Evolutionary conservation across 2,113 vertebrate species (phyloP), one percentile per base, ranked within the genome.

Genomic region (Microcebus griseorufus): DNA sequence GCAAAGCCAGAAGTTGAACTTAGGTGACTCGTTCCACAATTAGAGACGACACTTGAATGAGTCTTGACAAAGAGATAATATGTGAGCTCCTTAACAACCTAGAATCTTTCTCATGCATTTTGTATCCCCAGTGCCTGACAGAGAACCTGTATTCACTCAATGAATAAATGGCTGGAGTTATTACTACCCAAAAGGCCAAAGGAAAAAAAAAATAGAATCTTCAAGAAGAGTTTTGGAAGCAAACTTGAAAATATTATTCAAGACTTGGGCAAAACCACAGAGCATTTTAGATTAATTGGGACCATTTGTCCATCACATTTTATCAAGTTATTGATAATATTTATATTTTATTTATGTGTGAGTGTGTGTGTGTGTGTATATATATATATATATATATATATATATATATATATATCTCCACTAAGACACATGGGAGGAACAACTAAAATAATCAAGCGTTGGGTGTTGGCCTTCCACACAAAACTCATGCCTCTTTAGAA

Each of bases 1-100:
- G 17, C 58, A 91, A 70, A 95, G 60, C n/a, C 45, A 58, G 72
- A 34, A 32, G 53, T 87, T 55, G 64, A 69, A 70, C 7, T 3
- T 51, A n/a, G 17, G 37, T 6, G 32, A 0, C 60, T 73, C 34
- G 70, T 64, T 69, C n/a, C 32, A 78, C 25, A 75, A 53, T 88
- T 69, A 86, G 51, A 92, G 23, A 42, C 37, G 67, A 65, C 78
- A 29, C 87, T 96, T 93, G n/a, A 93, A 39, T 45, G 53, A 94
- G 53, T 42, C 90, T 90, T 79, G 86, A 86, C 67, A 70, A 37
- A 81, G 70, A 62, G 62, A 42, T 76, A 39, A 13, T 80, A 67
- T 82, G 55, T 48, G 58, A 87, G 25, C 32, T n/a, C 48, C 72
- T 78, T 79, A 60, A 73, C 48, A 45, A 87, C 0, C 17, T 18